Base-by-base conservation (phyloP, 2,113 vertebrate genomes). In the Meles meles region DNA sequence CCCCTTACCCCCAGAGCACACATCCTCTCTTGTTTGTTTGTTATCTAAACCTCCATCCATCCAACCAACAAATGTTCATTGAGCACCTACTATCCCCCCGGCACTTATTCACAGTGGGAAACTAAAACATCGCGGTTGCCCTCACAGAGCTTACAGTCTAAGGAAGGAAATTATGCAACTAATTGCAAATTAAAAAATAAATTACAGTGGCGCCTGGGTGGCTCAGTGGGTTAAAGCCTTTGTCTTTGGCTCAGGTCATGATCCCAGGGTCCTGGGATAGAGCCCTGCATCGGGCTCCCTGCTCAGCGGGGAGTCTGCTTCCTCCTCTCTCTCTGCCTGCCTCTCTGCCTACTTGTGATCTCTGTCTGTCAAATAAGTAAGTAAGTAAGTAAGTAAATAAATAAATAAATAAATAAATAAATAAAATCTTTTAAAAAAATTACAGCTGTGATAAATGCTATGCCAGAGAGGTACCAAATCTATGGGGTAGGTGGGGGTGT, bases 401-500 rank as follows among this genome's bases (percentile, higher is more conserved):
- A 67, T 44, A 44, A 44, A 44, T 55, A 59, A n/a, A 44, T 15
- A 44, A 77, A 49, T 49, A 49, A 85, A 61, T 42, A 79, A 55
- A 74, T 88, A n/a, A 59, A 69, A 52, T 52, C 49, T 52, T 52
- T 5, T 1, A 67, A 31, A 44, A 12, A 55, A 77, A 85, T 67
- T 37, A 86, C 42, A 94, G 5, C 57, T 39, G 7, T 96, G 67
- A 79, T 52, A 82, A 77, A 15, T 11, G 13, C 59, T 87, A 17
- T 29, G 23, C 13, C n/a, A 49, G 34, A 59, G 23, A 80, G 23
- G 17, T 27, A 23, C 17, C 20, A 52, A 90, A 61, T 27, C 31
- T 14, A 1, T 3, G 7, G 74, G 4, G 27, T 2, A 0, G 25
- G 25, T 7, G 18, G 0, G 1, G 4, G 42, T 1, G 15, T 14